Percentiles rank a stretch among this genome's conserved stretches.
Evolutionary conservation across 2,888 invertebrate species (phyloP).

Genomic region (Hydroisotoma schaefferi): DNA sequence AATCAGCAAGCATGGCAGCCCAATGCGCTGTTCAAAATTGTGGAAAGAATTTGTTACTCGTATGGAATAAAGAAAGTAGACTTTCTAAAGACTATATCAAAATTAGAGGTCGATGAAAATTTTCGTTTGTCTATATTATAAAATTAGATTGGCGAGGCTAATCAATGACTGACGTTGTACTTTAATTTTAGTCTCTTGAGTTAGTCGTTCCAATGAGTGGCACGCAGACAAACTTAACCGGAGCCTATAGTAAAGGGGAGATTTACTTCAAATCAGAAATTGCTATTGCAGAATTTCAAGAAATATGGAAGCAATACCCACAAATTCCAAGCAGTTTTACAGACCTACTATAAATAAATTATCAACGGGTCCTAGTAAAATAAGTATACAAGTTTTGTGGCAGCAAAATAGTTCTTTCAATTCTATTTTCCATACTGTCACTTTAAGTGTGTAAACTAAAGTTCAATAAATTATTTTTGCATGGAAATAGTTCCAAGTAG

Average conservation of each 20-base stretch:
- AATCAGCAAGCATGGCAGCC: slow-evolving; percentile 38
- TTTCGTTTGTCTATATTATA: no score
- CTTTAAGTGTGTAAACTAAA: no score
- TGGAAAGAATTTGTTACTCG: slow-evolving; percentile 20
- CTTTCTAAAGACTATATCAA: slow-evolving; percentile 23
- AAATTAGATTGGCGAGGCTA: background rate
- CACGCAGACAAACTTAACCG: slow-evolving; percentile 10
- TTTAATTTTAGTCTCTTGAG: slow-evolving; percentile 18
- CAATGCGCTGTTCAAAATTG: slow-evolving; percentile 23
- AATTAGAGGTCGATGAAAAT: slow-evolving; percentile 27
- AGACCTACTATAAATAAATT: slow-evolving; percentile 24
- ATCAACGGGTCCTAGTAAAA: no score
- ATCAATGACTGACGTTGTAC: background rate
- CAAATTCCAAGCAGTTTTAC: slow-evolving; percentile 32
- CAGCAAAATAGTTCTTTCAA: no score
- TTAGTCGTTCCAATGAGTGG: slow-evolving; percentile 20
- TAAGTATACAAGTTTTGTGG: no score
- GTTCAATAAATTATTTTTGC: no score
- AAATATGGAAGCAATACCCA: slow-evolving; percentile 33
- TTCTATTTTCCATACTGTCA: no score
- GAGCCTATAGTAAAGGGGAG: slow-evolving; percentile 20
- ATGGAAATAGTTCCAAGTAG: no score
- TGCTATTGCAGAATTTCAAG: slow-evolving; percentile 24
- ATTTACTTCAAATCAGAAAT: slow-evolving; percentile 37
- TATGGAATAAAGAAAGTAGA: slow-evolving; percentile 28